Evolutionary conservation across 1,140 invertebrate genomes (phyloP).

Genomic region (Harpegnathos saltator): DNA sequence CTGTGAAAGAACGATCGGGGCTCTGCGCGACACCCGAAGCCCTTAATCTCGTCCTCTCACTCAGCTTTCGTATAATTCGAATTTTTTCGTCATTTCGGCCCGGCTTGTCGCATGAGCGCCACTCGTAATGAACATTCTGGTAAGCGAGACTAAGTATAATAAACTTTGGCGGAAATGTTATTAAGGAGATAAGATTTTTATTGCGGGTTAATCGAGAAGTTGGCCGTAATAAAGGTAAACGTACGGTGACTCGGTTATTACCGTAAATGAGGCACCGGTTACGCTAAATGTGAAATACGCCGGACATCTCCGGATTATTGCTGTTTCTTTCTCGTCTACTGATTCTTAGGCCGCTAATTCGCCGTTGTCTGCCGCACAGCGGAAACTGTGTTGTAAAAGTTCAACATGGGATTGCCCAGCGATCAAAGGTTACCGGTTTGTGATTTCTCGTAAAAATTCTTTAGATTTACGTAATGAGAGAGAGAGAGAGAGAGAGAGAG

Average conservation of each 20-base stretch:
- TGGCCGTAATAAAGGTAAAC: constrained; percentile 35
- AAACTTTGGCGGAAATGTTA: constrained; percentile 51
- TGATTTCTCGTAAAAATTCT: too few species aligned
- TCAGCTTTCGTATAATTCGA: background rate
- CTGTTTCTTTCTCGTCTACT: background rate
- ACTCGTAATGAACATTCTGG: constrained; percentile 20
- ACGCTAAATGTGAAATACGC: constrained; percentile 38
- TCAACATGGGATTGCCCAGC: too few species aligned
- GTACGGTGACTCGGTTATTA: constrained; percentile 17
- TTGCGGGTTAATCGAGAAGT: constrained; percentile 61
- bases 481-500: too few species aligned
- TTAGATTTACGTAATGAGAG: too few species aligned
- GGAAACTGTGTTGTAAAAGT: constrained; percentile 8
- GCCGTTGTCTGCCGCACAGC: background rate
- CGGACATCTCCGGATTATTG: background rate
- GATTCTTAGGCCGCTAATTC: background rate
- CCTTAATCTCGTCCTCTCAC: constrained; percentile 14
- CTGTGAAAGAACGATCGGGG: background rate
- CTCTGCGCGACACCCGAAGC: background rate
- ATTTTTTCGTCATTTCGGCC: constrained; percentile 21
- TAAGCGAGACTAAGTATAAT: constrained; percentile 42
- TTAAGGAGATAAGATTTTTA: constrained; percentile 61
- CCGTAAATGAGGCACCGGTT: background rate
- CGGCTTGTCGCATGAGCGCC: background rate
- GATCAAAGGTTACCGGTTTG: too few species aligned